These are phyloP conservation scores for Acleris emargana DNA, from an alignment of 2,888 invertebrate species.

Conservation along the genomic window DNA sequence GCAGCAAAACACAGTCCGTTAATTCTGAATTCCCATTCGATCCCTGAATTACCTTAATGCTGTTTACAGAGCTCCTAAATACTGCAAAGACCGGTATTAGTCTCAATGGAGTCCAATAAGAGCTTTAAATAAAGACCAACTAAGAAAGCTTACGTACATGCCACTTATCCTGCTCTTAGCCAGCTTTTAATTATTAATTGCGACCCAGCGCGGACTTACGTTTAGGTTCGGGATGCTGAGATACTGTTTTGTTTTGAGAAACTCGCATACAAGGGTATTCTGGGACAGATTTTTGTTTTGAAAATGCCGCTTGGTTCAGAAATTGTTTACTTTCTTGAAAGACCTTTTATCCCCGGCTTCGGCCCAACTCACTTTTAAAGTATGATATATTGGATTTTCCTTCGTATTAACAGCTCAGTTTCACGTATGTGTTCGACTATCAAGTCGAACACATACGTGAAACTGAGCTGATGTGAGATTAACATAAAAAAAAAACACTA, in stretches of 20 bases:
- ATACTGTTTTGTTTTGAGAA: conserved; percentile 1
- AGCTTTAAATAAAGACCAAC: conserved; percentile 17
- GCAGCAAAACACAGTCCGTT: not conserved
- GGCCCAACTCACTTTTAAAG: too few species aligned
- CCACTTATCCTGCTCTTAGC: conserved; percentile 58
- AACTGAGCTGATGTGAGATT: too few species aligned
- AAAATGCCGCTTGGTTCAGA: too few species aligned
- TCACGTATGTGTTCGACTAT: too few species aligned
- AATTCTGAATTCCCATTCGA: not conserved
- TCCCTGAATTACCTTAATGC: conserved; percentile 5
- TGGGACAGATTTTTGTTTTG: not conserved
- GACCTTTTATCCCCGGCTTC: too few species aligned
- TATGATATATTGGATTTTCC: too few species aligned
- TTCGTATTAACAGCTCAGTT: too few species aligned
- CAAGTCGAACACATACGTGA: too few species aligned
- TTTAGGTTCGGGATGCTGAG: conserved; percentile 10
- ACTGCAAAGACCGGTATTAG: conserved; percentile 13
- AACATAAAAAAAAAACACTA: too few species aligned
- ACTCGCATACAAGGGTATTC: not conserved
- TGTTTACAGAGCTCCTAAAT: conserved; percentile 9
- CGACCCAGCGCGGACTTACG: conserved; percentile 29
- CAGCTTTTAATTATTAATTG: conserved; percentile 56
- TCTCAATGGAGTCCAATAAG: conserved; percentile 7
- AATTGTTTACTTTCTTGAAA: too few species aligned
- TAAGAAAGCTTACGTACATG: conserved; percentile 34